A percentile compares a stretch with the other conserved stretches of the same genome.
Evolutionary conservation across 53 echinoderm and acorn worm species (phyloP).

Genomic region (Pentamera pediparva): DNA sequence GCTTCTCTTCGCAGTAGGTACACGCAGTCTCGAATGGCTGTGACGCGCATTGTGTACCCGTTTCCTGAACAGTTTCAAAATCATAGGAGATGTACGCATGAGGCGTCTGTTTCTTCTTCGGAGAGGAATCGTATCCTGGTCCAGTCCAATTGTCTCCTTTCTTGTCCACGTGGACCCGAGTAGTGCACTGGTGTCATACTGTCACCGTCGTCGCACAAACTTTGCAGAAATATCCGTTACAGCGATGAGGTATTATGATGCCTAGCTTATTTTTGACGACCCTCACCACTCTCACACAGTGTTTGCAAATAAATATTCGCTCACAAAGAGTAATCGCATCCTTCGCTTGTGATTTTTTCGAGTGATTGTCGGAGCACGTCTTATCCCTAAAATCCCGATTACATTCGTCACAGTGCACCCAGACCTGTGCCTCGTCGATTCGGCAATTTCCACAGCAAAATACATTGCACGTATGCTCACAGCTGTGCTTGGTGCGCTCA

Average conservation of each 20-base stretch:
- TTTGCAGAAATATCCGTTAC: constrained; percentile 7
- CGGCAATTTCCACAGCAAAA: constrained; percentile 27
- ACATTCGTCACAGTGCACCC: constrained; percentile 37
- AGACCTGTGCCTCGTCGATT: background rate
- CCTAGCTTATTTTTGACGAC: constrained; percentile 39
- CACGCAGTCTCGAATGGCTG: constrained; percentile 12
- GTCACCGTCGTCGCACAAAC: background rate
- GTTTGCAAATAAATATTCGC: constrained; percentile 28
- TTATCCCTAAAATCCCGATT: constrained; percentile 49
- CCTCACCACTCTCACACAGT: constrained; percentile 22
- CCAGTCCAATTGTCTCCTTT: background rate
- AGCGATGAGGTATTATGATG: background rate
- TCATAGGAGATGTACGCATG: constrained; percentile 8
- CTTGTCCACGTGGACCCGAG: constrained; percentile 12
- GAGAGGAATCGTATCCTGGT: background rate
- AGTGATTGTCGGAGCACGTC: constrained; percentile 42
- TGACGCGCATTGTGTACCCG: constrained; percentile 15
- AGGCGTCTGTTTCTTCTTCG: background rate
- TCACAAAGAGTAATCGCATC: background rate
- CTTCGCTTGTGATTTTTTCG: background rate
- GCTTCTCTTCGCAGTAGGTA: background rate
- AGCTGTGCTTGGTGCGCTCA: constrained; percentile 31
- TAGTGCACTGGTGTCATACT: constrained; percentile 8
- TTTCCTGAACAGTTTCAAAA: constrained; percentile 30
- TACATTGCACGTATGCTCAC: constrained; percentile 30